phyloP scores from a whole-genome alignment of 2,797 vertebrate species.

The Gallinago solitaria region DNA sequence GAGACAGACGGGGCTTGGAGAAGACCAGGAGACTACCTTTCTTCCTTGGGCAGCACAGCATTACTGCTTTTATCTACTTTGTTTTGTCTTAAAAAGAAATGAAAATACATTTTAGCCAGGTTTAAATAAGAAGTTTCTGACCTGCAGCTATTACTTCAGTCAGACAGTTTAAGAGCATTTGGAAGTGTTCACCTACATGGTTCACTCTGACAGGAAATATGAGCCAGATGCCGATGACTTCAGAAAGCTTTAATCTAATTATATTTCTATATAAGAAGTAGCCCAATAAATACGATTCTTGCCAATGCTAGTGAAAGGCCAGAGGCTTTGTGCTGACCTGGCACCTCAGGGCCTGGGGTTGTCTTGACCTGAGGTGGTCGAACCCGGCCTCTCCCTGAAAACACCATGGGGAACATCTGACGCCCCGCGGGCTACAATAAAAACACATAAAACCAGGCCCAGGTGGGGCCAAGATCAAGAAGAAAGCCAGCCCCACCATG shows the following conservation, averaged over 20 bases:
- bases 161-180: neutral
- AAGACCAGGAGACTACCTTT: neutral
- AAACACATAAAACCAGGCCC: neutral
- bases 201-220: neutral
- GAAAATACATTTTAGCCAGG: neutral
- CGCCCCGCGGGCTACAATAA: accelerated
- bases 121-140: neutral
- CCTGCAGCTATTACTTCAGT: slow-evolving; percentile 10
- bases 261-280: neutral
- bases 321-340: neutral
- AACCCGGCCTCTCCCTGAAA: neutral
- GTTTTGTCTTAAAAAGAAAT: neutral
- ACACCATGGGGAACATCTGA: neutral
- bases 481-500: neutral
- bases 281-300: neutral
- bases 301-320: neutral
- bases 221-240: slow-evolving; percentile 13
- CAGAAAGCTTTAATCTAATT: slow-evolving; percentile 31
- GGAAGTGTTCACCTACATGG: neutral
- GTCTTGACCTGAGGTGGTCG: neutral
- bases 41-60: neutral
- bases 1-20: neutral
- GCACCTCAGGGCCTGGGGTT: neutral
- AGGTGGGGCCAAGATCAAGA: neutral
- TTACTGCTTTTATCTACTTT: neutral